Evolutionary conservation across 2,113 vertebrate genomes (phyloP), one percentile per base, ranked within the genome.

Genomic region (Gasterosteus nipponicus): DNA sequence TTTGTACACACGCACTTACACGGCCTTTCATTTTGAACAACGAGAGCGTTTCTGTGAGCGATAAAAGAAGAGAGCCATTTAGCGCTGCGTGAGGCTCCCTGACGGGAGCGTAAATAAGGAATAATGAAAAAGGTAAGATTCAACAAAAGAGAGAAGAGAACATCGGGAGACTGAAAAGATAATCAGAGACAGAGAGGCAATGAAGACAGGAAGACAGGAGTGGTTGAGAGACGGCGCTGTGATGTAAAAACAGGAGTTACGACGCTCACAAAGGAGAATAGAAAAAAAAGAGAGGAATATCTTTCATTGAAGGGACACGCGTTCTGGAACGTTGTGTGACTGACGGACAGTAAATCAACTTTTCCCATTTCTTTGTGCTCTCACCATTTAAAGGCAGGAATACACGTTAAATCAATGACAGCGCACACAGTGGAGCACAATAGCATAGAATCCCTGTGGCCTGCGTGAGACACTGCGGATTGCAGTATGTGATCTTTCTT

Each of bases 281-380:
- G 59, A 62, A 3, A 60, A 29, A 69, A 69, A 29, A 42, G 19
- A 26, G 10, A 53, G 35, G 1, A 54, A 59, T 47, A 56, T 12
- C 14, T 69, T 46, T 66, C 12, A 53, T 8, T 69, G 19, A 47
- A 56, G 33, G 18, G 18, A 29, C 38, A 66, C 53, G 70, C 64
- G 49, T 69, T 65, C 65, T 60, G 75, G 63, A 76, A 75, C 68
- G 73, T 54, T 53, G 62, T 61, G 76, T 60, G 69, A 66, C 56
- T 39, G 56, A 54, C 49, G 42, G 44, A 72, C 78, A 44, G 29
- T 72, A 75, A 86, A 83, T 83, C 85, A 78, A 47, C 78, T 75
- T 75, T 81, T 84, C 62, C 81, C 75, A 58, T 75, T 81, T 84
- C 38, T 4, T 31, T 68, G 61, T 29, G 54, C 57, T 44, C 22